Percentiles rank a stretch among this genome's conserved stretches.
These are phyloP conservation scores for Drosophila pandora DNA, from an alignment of 1,140 invertebrate species.

Conservation along the genomic window DNA sequence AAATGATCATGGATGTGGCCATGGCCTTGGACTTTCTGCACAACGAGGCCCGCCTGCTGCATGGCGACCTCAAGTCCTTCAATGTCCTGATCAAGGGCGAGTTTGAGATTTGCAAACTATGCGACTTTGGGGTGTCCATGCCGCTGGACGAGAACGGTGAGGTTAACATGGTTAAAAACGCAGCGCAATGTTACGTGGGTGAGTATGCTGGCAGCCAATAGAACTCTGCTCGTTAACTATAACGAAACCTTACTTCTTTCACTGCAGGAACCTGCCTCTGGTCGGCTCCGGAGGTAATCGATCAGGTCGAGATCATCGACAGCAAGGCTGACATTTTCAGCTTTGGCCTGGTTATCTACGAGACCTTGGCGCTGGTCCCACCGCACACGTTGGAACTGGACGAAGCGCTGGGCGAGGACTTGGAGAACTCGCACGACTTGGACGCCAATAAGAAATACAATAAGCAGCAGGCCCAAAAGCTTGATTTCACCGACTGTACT, in stretches of 20 bases:
- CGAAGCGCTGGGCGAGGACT: conserved; percentile 77
- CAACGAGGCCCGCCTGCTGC: conserved; percentile 88
- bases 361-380: conserved; percentile 90
- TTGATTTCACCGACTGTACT: not conserved
- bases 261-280: conserved; percentile 88
- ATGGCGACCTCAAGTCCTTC: conserved; percentile 93
- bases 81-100: conserved; percentile 91
- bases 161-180: conserved; percentile 85
- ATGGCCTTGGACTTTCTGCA: conserved; percentile 92
- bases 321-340: conserved; percentile 92
- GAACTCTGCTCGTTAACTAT: not conserved
- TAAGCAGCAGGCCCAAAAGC: conserved; percentile 21
- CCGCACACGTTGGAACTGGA: conserved; percentile 86
- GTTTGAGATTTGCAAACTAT: conserved; percentile 90
- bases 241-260: not conserved
- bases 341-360: conserved; percentile 91
- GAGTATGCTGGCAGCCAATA: conserved; percentile 46
- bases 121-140: conserved; percentile 93
- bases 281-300: conserved; percentile 91
- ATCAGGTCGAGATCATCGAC: conserved; percentile 85
- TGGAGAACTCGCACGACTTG: conserved; percentile 41
- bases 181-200: conserved; percentile 85
- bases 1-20: conserved; percentile 87
- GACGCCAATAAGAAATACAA: conserved; percentile 6
- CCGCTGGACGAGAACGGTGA: conserved; percentile 88